phyloP scores from a whole-genome alignment of 2,888 invertebrate genomes.

The Sericinus montela region DNA sequence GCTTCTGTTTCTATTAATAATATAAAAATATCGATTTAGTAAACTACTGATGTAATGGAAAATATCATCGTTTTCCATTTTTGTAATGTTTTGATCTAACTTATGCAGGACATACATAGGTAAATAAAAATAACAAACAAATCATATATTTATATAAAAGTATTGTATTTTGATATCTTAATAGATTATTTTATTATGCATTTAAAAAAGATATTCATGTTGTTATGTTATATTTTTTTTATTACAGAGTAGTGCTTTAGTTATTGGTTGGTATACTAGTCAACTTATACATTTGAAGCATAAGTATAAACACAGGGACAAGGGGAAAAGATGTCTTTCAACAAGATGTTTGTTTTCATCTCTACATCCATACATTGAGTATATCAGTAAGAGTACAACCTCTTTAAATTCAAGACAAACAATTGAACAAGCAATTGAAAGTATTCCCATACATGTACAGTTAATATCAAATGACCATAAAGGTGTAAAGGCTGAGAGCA shows the following conservation, averaged over 20 bases:
- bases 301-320: conserved; percentile 39
- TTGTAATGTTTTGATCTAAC: too few species aligned
- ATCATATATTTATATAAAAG: too few species aligned
- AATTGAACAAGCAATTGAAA: conserved; percentile 42
- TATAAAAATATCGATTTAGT: too few species aligned
- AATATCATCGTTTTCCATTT: too few species aligned
- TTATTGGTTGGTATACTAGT: conserved; percentile 81
- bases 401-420: conserved; percentile 36
- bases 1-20: too few species aligned
- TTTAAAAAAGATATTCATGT: too few species aligned
- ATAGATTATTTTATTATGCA: too few species aligned
- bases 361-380: conserved; percentile 42
- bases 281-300: conserved; percentile 71
- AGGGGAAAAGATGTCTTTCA: conserved; percentile 30
- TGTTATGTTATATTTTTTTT: background rate
- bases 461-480: conserved; percentile 60
- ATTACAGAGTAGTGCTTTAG: conserved; percentile 79
- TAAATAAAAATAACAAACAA: too few species aligned
- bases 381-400: conserved; percentile 38
- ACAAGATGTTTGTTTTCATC: conserved; percentile 39
- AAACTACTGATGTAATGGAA: too few species aligned
- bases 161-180: too few species aligned
- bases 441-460: conserved; percentile 51
- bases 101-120: too few species aligned
- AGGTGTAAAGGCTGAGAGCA: conserved; percentile 28